Conservation (phyloP, 2,113 vertebrate species). For the Poeciliopsis prolifica region DNA sequence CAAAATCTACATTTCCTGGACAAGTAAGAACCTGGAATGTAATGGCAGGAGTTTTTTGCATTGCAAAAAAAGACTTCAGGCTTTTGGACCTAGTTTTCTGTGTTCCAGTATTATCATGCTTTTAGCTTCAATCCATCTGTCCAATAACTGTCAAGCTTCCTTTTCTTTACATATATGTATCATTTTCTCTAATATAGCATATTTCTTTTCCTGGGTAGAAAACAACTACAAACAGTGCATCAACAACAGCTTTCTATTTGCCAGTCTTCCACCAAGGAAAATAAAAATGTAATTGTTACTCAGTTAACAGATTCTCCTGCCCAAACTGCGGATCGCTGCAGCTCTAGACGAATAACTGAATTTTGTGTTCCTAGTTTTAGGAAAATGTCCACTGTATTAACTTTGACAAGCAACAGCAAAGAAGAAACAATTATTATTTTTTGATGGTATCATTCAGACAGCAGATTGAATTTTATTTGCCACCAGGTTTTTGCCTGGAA, state of each 20-base stretch:
- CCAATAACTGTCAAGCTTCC: not conserved
- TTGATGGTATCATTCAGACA: not conserved
- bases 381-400: not conserved
- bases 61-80: not conserved
- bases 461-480: slow-evolving; percentile 6
- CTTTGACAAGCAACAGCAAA: not conserved
- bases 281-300: no score
- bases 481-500: slow-evolving; percentile 4
- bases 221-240: no score
- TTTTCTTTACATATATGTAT: not conserved
- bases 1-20: no score
- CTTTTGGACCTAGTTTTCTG: not conserved
- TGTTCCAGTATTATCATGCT: not conserved
- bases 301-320: no score
- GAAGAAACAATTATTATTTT: not conserved
- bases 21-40: not conserved
- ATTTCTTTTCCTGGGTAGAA: no score
- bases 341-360: no score
- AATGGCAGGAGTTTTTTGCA: not conserved
- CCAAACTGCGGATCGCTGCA: no score
- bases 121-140: not conserved
- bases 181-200: no score
- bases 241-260: no score
- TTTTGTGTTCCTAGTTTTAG: not conserved
- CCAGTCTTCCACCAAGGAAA: no score